Percentiles rank a stretch among this genome's conserved stretches.
Conservation (phyloP, 64 coral and sea anemone genomes). For the Montipora efflorescens region DNA sequence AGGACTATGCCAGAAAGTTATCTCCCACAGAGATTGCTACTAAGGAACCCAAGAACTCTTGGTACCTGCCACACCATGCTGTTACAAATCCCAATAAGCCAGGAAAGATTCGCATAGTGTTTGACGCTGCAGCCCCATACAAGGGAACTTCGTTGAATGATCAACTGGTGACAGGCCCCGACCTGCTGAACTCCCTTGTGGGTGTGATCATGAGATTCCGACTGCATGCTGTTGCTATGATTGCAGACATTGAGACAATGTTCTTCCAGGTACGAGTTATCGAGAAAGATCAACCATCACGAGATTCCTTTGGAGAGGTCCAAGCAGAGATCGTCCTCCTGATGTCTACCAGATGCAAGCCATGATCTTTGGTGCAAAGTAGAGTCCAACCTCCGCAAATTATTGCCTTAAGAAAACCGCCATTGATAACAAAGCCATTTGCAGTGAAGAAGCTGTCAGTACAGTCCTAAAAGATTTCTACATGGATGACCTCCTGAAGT, state of each 20-base stretch:
- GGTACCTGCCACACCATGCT: constrained; percentile 65
- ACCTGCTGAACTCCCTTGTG: not conserved
- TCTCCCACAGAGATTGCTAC: not conserved
- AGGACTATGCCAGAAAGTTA: constrained; percentile 58
- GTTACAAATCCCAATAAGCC: constrained; percentile 67
- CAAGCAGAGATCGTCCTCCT: not conserved
- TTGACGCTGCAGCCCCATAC: constrained; percentile 46
- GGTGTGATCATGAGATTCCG: constrained; percentile 35
- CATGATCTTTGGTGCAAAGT: constrained; percentile 51
- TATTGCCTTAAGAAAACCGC: constrained; percentile 12
- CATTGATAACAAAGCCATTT: not conserved
- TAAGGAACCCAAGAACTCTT: constrained; percentile 48
- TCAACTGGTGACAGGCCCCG: too few relatives aligned
- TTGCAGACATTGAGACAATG: constrained; percentile 55
- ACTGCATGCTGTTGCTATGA: constrained; percentile 7
- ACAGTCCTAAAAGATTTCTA: constrained; percentile 38
- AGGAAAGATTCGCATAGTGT: constrained; percentile 58
- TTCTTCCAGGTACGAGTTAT: constrained; percentile 49
- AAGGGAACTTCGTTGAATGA: constrained; percentile 43
- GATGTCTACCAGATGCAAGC: constrained; percentile 38
- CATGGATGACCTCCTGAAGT: constrained; percentile 61
- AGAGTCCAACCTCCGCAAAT: constrained; percentile 34
- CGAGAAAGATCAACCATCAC: not conserved
- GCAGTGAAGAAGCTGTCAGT: not conserved
- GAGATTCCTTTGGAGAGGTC: constrained; percentile 57